Conservation (phyloP, 2,113 vertebrate genomes). For the Athene noctua region DNA sequence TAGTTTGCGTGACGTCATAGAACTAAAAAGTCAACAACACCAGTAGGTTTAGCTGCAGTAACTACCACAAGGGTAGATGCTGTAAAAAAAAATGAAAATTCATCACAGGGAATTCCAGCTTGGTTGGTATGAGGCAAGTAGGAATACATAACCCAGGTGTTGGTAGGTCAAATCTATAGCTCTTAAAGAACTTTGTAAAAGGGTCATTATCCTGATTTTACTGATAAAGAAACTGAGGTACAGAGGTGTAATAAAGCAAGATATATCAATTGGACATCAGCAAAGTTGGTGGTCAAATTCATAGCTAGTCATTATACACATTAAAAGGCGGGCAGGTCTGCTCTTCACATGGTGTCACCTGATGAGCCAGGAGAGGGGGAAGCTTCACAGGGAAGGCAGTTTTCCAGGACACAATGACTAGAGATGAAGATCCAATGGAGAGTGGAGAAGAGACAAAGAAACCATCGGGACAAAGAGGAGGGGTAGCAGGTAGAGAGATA, state of each 20-base stretch:
- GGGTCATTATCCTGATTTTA: background rate
- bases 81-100: no score
- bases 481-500: background rate
- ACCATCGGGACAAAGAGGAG: background rate
- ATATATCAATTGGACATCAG: background rate
- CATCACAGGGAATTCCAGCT: background rate
- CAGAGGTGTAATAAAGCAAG: background rate
- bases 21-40: background rate
- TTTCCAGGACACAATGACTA: background rate
- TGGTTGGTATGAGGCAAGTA: background rate
- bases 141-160: background rate
- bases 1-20: background rate
- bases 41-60: background rate
- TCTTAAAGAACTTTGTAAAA: background rate
- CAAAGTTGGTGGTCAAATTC: background rate
- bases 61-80: background rate
- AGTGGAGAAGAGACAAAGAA: background rate
- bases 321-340: background rate
- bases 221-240: background rate
- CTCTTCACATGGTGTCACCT: background rate
- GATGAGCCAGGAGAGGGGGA: background rate
- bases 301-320: background rate
- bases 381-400: background rate
- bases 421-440: background rate
- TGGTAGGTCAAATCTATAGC: background rate